Base-by-base conservation (phyloP, 1,140 invertebrate genomes). In the Delia radicum region DNA sequence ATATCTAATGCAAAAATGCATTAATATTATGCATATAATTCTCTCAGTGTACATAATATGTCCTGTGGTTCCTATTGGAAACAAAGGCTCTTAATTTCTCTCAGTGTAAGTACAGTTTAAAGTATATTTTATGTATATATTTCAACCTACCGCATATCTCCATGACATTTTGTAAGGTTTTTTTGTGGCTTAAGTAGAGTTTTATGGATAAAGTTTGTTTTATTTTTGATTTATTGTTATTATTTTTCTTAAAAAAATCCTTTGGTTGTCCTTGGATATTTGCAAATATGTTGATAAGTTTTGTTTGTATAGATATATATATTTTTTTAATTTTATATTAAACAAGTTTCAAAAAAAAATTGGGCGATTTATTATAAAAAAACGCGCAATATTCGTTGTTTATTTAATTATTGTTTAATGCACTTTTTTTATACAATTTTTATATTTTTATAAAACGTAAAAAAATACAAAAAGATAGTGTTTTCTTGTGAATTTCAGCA, bases 141-240 rank as follows among this genome's bases (percentile, higher is more conserved):
- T 7, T 37, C 67, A 18, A 81, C 82, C 79, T 80, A 83, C 82
- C 80, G 82, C 81, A 82, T 83, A 83, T 83, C 82, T 83, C 82
- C 82, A 83, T 83, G 82, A 83, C 82, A 83, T 83, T 80, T 83
- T 79, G 42, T 33, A 73, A 33, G 63, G 62, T 42, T 69, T 21
- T 27, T 65, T 12, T 24, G 13, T 48, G 26, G 62, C 15, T 37
- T 71, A 26, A 63, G 76, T 37, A 77, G 76, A 73, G 13, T 48
- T 15, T 15, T 15, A 48, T 12, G 42, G 42, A 48, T 37, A n/a
- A n/a, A n/a, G n/a, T n/a, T 37, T 37, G 8, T 13, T 3, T 37
- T 37, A 13, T 37, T 37, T 37, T 37, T 37, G 1, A 0, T 37
- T 37, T 37, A 1, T 48, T 48, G n/a, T 4, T 4, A 48, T n/a